Base-by-base conservation (phyloP, 2,888 invertebrate species). In the Hedya salicella region DNA sequence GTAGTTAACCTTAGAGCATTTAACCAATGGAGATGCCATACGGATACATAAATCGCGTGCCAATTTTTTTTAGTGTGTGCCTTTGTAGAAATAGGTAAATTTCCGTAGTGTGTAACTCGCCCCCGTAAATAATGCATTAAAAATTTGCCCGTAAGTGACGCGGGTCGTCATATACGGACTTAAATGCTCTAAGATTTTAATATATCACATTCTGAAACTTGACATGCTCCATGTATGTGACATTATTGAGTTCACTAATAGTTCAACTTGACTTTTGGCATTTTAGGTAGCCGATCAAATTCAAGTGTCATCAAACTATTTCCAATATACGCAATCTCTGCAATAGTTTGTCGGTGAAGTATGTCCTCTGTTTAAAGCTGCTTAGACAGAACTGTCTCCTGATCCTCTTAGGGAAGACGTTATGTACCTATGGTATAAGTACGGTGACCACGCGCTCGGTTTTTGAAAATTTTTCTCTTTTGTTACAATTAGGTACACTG, bases 301-400 rank as follows among this genome's bases (percentile, higher is more conserved):
- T 61, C 19, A 46, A 54, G 64, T 50, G 19, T 32, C 46, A 39
- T 61, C 42, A 42, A 64, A 66, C 66, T 61, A 66, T 66, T 61
- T 66, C 61, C 54, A 54, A 66, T 66, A 61, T 54, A 66, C 53
- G 48, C 60, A 53, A 42, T 54, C 54, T 48, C 60, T 5, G 16
- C 30, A 54, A 54, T 61, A 61, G 54, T 61, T 66, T 54, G 53
- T 9, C 40, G 52, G 60, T 42, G 60, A 66, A 66, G 60, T 61
- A 54, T 61, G 66, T 54, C 53, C 54, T 50, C 64, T 61, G 42
- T 66, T 66, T 60, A 61, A 53, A 40, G 48, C 61, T 61, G 11
- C 66, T 66, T 66, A 61, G 65, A 59, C 39, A 17, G 59, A 61
- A 60, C 21, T 42, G 66, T 46, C 53, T 53, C 19, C 46, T 49